These are phyloP conservation scores for Halictus rubicundus DNA, from an alignment of 1,140 invertebrate species.

Conservation along the genomic window DNA sequence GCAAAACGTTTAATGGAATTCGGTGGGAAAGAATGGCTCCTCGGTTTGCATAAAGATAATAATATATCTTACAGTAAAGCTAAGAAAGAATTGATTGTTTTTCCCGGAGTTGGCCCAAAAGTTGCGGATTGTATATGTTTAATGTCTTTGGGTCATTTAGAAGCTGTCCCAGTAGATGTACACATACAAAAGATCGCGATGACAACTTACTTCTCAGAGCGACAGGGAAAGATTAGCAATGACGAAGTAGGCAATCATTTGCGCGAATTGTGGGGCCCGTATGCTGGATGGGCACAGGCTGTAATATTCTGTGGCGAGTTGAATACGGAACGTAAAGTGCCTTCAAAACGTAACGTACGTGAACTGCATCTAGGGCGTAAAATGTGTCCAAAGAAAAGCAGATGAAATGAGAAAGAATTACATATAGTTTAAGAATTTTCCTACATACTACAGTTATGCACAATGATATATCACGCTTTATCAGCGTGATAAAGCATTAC, in stretches of 20 bases:
- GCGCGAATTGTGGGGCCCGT: conserved; percentile 89
- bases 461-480: too few relatives aligned
- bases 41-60: conserved; percentile 82
- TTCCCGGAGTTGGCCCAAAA: conserved; percentile 94
- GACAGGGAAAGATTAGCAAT: conserved; percentile 92
- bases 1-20: conserved; percentile 85
- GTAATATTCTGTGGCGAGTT: conserved; percentile 81
- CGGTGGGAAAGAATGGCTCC: conserved; percentile 88
- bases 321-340: conserved; percentile 39
- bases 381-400: background rate
- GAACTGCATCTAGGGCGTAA: background rate
- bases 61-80: conserved; percentile 87
- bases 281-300: conserved; percentile 97
- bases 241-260: conserved; percentile 92
- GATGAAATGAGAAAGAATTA: conserved; percentile 10
- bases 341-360: too few relatives aligned
- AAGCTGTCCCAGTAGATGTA: conserved; percentile 96
- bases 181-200: conserved; percentile 97
- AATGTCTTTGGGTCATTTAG: conserved; percentile 95
- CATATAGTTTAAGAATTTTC: conserved; percentile 8
- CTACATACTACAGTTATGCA: too few relatives aligned
- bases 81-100: conserved; percentile 86
- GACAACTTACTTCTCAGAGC: conserved; percentile 88
- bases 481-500: too few relatives aligned
- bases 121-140: conserved; percentile 99